These are phyloP conservation scores for Babyrousa celebensis DNA, from an alignment of 2,797 vertebrate species.

Conservation along the genomic window DNA sequence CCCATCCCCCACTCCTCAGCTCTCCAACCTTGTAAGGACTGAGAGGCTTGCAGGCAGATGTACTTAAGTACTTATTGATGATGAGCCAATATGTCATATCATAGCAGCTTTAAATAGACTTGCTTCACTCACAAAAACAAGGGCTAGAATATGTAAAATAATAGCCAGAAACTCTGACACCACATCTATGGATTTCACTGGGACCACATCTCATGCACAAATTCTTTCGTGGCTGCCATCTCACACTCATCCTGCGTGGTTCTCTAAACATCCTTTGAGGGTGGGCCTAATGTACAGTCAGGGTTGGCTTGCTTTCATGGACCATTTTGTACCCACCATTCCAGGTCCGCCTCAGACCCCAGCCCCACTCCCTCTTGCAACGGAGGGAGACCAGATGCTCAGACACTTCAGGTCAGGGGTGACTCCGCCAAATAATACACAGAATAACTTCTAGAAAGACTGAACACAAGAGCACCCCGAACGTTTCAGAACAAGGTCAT, in stretches of 20 bases:
- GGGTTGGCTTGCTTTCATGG: neutral
- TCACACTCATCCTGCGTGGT: neutral
- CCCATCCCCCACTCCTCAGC: neutral
- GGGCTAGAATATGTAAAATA: neutral
- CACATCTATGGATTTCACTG: neutral
- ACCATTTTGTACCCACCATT: neutral
- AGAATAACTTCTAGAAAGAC: neutral
- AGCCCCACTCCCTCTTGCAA: neutral
- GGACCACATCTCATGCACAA: neutral
- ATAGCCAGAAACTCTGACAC: neutral
- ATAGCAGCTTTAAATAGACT: neutral
- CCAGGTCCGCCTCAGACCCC: neutral
- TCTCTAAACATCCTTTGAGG: neutral
- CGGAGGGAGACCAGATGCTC: neutral
- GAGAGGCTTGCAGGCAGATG: neutral
- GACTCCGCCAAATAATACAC: neutral
- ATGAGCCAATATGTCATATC: neutral
- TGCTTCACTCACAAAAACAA: neutral
- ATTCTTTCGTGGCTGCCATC: neutral
- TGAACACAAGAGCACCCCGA: neutral
- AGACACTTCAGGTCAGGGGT: neutral
- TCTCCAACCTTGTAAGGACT: neutral
- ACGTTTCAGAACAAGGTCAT: neutral
- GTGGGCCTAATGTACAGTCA: neutral
- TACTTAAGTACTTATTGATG: neutral